Evolutionary conservation across 2,113 vertebrate genomes (phyloP), one percentile per base, ranked within the genome.

Genomic region (Geococcyx californianus): DNA sequence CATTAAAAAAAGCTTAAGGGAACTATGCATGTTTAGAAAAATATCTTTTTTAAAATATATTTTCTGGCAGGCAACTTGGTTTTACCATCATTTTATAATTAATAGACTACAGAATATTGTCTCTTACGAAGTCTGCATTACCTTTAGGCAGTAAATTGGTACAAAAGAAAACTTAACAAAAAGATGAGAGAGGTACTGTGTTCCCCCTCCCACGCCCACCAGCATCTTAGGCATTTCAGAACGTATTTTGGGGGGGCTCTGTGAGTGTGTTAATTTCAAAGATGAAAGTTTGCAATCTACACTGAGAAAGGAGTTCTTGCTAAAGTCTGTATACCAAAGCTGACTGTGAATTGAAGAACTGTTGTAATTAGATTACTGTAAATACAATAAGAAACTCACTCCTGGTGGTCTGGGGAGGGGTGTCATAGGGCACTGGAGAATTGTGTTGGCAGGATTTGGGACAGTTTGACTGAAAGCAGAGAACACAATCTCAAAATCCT

Each of bases 301-400:
- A 40, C 89, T 52, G 80, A 93, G 93, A 89, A 88, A 59, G 88
- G 81, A 92, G 45, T 81, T 96, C 94, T 95, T 89, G 77, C 92
- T 90, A 83, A 97, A 97, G 93, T 94, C 96, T 83, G 96, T 97
- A 97, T 97, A 97, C 96, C 93, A 98, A 98, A 97, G 97, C 97
- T 95, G 96, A 92, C 96, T 94, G 92, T 95, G 95, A 96, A 97
- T 98, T 97, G 96, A 98, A 93, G 95, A 95, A 93, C 94, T 63
- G 95, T 87, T 97, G 97, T 98, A 98, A 98, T 99, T 98, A 98
- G 98, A 98, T 98, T 98, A 99, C 98, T 98, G 98, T 98, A 98
- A 98, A 98, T 98, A 98, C 97, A 98, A 97, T 98, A 98, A 98
- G 97, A 98, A 98, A 97, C 97, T 89, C 98, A 97, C 97, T 97